Evolutionary conservation across 1,140 invertebrate species (phyloP).

Genomic region (Leucophenga varia): DNA sequence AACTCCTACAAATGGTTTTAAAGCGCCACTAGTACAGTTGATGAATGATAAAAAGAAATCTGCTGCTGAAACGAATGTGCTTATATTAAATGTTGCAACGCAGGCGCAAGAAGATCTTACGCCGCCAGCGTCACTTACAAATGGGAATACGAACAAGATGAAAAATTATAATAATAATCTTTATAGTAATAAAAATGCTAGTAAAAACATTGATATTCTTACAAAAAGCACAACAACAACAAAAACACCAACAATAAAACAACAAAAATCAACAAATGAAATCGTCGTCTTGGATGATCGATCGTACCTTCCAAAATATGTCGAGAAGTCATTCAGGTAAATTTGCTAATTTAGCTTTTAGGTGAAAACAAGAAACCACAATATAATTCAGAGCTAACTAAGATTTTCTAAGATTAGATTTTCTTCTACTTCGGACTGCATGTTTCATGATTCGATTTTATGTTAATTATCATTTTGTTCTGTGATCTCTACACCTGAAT

Average conservation of each 20-base stretch:
- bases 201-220: too few relatives aligned
- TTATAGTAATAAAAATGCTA: too few relatives aligned
- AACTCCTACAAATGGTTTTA: neutral
- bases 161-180: too few relatives aligned
- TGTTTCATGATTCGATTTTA: too few relatives aligned
- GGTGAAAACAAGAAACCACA: conserved; percentile 7
- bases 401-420: too few relatives aligned
- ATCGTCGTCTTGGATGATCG: too few relatives aligned
- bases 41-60: too few relatives aligned
- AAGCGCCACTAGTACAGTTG: neutral
- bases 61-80: too few relatives aligned
- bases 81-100: neutral
- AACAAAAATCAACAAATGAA: conserved; percentile 6
- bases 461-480: too few relatives aligned
- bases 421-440: too few relatives aligned
- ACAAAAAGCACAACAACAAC: conserved; percentile 2
- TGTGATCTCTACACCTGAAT: too few relatives aligned
- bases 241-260: conserved; percentile 12
- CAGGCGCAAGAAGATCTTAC: neutral
- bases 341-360: conserved; percentile 20
- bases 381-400: too few relatives aligned
- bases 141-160: neutral
- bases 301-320: conserved; percentile 55
- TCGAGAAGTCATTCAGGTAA: conserved; percentile 58
- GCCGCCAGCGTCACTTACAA: neutral